These are phyloP conservation scores for Dynastes maya DNA, from an alignment of 2,888 invertebrate genomes.

Conservation along the genomic window DNA sequence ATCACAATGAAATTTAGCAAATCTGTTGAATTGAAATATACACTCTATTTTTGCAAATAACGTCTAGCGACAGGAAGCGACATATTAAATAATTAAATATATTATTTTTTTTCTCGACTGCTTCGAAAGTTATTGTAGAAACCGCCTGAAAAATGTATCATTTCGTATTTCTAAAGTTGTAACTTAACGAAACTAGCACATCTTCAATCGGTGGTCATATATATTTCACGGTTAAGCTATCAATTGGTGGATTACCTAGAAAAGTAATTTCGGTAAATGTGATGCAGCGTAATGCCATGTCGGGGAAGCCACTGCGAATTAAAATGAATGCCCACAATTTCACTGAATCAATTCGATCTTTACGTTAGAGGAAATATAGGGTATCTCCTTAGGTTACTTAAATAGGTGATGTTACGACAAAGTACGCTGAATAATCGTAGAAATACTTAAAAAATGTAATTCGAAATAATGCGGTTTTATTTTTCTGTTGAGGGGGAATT, in stretches of 20 bases:
- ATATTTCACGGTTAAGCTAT: conserved; percentile 33
- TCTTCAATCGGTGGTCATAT: neutral
- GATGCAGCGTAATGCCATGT: conserved; percentile 36
- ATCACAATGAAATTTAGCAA: too few relatives aligned
- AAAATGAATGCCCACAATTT: conserved; percentile 37
- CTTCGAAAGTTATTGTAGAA: too few relatives aligned
- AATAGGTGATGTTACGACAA: neutral
- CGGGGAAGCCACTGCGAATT: conserved; percentile 24
- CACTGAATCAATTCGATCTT: conserved; percentile 14
- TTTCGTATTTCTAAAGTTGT: neutral
- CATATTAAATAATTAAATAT: too few relatives aligned
- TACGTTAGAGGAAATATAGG: neutral
- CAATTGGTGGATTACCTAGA: conserved; percentile 28
- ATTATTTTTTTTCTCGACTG: too few relatives aligned
- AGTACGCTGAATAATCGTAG: neutral
- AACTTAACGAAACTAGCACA: neutral
- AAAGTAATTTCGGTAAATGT: conserved; percentile 39
- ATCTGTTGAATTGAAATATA: too few relatives aligned
- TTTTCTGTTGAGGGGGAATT: neutral
- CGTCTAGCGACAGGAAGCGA: too few relatives aligned
- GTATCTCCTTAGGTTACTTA: neutral
- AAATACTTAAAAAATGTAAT: neutral
- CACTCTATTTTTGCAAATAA: too few relatives aligned
- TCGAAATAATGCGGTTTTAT: neutral
- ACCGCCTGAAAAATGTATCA: too few relatives aligned